A percentile compares a stretch with the other conserved stretches of the same genome.
These are phyloP conservation scores for Sebastes hopkinsi DNA, from an alignment of 2,797 vertebrate species.

Conservation along the genomic window DNA sequence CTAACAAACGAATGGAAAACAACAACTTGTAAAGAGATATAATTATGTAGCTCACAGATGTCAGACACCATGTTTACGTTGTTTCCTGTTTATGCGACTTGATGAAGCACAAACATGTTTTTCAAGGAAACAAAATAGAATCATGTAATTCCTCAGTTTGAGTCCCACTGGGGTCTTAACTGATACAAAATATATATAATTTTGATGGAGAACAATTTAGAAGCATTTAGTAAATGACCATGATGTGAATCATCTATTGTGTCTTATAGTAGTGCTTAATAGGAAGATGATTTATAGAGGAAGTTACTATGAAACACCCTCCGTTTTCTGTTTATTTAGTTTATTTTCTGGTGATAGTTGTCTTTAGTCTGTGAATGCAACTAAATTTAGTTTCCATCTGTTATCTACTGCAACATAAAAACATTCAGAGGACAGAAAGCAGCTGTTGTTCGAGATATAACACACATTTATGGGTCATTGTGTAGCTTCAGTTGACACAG, in stretches of 20 bases:
- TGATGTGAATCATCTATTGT: background rate
- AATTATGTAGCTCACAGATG: background rate
- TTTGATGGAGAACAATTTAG: background rate
- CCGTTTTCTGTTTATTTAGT: background rate
- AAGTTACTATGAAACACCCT: background rate
- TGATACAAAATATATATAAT: background rate
- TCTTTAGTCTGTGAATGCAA: background rate
- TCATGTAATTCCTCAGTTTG: background rate
- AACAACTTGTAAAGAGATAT: background rate
- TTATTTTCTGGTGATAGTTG: background rate
- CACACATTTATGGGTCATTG: background rate
- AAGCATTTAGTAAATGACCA: background rate
- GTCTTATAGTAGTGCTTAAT: background rate
- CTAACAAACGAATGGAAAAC: background rate
- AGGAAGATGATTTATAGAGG: background rate
- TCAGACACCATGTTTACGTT: background rate
- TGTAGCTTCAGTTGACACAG: conserved; percentile 46
- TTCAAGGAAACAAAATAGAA: background rate
- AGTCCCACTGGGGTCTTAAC: background rate
- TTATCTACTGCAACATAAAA: background rate
- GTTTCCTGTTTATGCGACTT: conserved; percentile 13
- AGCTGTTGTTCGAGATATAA: background rate
- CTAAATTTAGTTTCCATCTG: background rate
- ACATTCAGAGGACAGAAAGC: background rate
- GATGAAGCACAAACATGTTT: conserved; percentile 2